Evolutionary conservation across 2,113 vertebrate genomes (phyloP).

Genomic region (Hemichromis elongatus): DNA sequence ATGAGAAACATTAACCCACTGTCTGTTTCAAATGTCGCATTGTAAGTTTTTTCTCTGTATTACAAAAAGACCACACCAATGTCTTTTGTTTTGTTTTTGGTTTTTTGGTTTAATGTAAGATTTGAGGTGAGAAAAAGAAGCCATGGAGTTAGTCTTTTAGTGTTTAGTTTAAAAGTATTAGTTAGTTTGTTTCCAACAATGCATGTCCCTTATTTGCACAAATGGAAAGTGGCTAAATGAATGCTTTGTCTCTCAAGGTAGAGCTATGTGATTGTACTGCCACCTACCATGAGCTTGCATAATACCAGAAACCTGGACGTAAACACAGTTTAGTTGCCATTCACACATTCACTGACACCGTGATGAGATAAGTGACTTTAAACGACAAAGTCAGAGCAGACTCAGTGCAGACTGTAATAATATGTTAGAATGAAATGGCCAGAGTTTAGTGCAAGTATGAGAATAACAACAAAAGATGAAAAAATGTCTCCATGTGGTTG

Average conservation of each 20-base stretch:
- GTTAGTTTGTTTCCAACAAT: not conserved
- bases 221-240: not conserved
- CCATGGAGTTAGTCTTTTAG: not conserved
- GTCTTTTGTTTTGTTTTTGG: accelerated
- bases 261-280: not conserved
- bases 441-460: not conserved
- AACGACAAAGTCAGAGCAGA: not conserved
- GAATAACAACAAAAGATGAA: not conserved
- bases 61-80: not conserved
- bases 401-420: not conserved
- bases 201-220: not conserved
- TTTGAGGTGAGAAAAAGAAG: not conserved
- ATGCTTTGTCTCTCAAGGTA: not conserved
- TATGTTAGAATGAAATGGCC: not conserved
- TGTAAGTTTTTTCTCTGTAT: not conserved
- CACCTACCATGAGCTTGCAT: not conserved
- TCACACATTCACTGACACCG: not conserved
- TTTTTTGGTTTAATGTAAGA: not conserved
- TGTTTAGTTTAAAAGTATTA: not conserved
- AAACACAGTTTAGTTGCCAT: not conserved
- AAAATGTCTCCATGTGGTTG: not conserved
- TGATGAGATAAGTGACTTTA: not conserved
- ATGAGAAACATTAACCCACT: not conserved
- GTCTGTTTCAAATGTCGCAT: not conserved
- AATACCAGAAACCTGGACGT: not conserved